Evolutionary conservation across 1,140 invertebrate genomes (phyloP).

Genomic region (Grapholita molesta): DNA sequence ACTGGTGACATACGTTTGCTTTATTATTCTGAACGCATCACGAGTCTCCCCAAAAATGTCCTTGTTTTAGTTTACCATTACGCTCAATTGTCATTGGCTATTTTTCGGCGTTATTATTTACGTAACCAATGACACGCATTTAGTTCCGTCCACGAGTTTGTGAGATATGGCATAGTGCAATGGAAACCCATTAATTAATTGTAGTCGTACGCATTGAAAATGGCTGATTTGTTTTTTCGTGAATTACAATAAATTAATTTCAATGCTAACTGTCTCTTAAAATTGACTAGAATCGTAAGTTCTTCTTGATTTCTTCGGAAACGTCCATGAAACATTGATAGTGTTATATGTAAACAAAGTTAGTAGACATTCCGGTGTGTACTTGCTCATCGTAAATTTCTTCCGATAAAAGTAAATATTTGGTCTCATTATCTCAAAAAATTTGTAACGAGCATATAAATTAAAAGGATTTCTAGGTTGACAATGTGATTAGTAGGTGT

Average conservation of each 20-base stretch:
- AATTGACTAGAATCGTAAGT: conserved; percentile 14
- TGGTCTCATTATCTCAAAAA: background rate
- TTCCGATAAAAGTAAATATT: conserved; percentile 14
- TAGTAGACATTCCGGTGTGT: background rate
- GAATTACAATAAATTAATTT: conserved; percentile 16
- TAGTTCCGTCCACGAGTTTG: conserved; percentile 2
- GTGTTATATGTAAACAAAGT: conserved; percentile 9
- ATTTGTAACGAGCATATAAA: background rate
- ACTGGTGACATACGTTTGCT: background rate
- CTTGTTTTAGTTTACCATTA: background rate
- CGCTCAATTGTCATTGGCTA: background rate
- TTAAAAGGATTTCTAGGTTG: conserved; percentile 9
- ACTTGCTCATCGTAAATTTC: background rate
- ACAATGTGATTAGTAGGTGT: background rate
- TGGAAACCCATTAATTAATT: conserved; percentile 15
- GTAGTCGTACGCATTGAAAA: conserved; percentile 17
- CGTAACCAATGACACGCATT: conserved; percentile 2
- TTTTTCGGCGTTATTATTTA: background rate
- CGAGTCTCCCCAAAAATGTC: background rate
- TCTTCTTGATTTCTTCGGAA: background rate
- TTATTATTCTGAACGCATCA: background rate
- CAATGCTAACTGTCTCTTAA: background rate
- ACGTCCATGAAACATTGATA: background rate
- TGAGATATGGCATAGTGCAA: background rate
- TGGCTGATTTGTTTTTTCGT: conserved; percentile 15